These are phyloP conservation scores for Caenorhabditis briggsae DNA, from an alignment of 1,140 invertebrate genomes.

Conservation along the genomic window DNA sequence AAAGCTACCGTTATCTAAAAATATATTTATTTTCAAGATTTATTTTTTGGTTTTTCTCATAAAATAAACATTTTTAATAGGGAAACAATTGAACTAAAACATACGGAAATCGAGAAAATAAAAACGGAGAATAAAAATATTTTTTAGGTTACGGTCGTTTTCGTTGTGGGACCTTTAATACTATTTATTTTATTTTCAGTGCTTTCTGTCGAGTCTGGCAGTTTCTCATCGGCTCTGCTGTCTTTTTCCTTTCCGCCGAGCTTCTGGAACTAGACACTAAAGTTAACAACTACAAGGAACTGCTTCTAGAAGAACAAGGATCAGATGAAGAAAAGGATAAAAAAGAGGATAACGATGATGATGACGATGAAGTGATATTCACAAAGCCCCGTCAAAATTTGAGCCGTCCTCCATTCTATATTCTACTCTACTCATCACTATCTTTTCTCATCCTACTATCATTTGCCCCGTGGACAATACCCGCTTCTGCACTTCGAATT, in stretches of 20 bases:
- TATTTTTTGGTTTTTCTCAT: no score
- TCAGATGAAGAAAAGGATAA: not conserved
- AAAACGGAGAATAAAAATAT: no score
- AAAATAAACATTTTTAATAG: no score
- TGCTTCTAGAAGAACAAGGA: conserved; percentile 5
- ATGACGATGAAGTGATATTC: not conserved
- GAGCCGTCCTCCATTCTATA: conserved; percentile 1
- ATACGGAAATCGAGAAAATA: no score
- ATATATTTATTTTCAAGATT: no score
- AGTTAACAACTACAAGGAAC: not conserved
- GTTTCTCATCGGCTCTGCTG: conserved; percentile 39
- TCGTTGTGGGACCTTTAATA: not conserved
- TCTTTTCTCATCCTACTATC: not conserved
- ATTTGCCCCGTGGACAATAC: conserved; percentile 25
- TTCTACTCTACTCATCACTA: conserved; percentile 24
- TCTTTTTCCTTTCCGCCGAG: not conserved
- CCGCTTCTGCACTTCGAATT: conserved; percentile 1
- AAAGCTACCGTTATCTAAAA: not conserved
- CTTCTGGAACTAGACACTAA: conserved; percentile 8
- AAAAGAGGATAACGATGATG: not conserved
- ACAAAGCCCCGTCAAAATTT: conserved; percentile 17
- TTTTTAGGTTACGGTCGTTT: no score
- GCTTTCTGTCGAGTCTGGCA: conserved; percentile 59
- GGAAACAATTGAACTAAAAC: no score
- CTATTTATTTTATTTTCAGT: not conserved